Base-by-base conservation (phyloP, 1,140 invertebrate species). In the Diorhabda sublineata region DNA sequence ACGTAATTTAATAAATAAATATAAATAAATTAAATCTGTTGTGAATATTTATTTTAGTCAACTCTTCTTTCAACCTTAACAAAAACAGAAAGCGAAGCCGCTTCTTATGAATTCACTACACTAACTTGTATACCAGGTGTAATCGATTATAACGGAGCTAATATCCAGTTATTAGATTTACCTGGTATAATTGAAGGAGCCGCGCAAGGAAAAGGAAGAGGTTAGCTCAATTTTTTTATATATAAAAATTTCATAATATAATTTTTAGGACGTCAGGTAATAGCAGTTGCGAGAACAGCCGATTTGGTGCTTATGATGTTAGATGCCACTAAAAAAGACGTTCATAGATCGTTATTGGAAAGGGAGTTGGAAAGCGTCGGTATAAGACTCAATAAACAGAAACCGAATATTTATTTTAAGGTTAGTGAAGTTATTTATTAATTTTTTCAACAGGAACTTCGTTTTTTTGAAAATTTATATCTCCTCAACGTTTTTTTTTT, bases 101-200 rank as follows among this genome's bases (percentile, higher is more conserved):
- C 98, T 7, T 93, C 92, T 65, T 99, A 99, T 83, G 98, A 99
- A 84, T 99, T 99, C 81, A 99, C 98, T 69, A 99, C 98, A 0
- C 83, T 99, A 58, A 99, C 98, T 42, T 99, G 98, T 83, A 99
- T 99, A 78, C 98, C 98, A 61, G 98, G 98, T 68, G 97, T 99
- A 0, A 98, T 99, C 73, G 92, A 98, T 81, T 98, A 98, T 80
- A 95, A 97, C 81, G 96, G 97, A 64, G 97, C 97, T 11, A 99
- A 98, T 81, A 99, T 99, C 80, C 98, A 99, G 79, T 84, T 99
- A 61, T 87, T 99, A 2, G 97, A 99, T 90, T 87, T 99, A 76
- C 97, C 97, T 73, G 97, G 97, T 79, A 95, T 94, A 76, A 98
- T 98, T 82, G 97, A 98, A 87, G 97, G 96, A 72, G 97, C 97